Evolutionary conservation across 2,797 vertebrate species (phyloP).

Genomic region (Poecilia picta): DNA sequence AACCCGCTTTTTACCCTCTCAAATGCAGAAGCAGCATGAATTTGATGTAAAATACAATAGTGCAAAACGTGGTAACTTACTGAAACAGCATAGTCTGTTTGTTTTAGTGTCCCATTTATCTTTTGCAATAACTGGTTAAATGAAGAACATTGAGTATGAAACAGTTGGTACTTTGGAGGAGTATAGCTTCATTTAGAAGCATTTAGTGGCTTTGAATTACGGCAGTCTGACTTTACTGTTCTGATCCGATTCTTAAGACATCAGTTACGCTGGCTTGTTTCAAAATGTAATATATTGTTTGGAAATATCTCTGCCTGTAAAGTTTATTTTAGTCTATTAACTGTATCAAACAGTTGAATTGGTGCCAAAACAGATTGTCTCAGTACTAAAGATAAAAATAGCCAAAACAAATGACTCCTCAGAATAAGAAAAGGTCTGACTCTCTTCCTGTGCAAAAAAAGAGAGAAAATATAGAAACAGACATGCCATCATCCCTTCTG

Average conservation of each 20-base stretch:
- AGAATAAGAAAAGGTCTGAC: conserved; percentile 15
- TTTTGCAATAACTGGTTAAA: conserved; percentile 51
- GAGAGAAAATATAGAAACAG: background rate
- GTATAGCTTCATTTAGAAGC: conserved; percentile 19
- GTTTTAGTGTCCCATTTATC: conserved; percentile 30
- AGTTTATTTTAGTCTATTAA: background rate
- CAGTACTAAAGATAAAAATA: background rate
- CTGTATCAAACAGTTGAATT: background rate
- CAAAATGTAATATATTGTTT: background rate
- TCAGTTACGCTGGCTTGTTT: background rate
- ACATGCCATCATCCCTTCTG: conserved; percentile 20
- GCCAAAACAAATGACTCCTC: background rate
- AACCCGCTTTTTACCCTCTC: background rate
- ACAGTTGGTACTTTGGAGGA: conserved; percentile 28
- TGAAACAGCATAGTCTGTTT: background rate
- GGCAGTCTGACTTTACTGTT: conserved; percentile 16
- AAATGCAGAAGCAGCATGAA: conserved; percentile 24
- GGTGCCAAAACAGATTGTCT: background rate
- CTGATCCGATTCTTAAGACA: background rate
- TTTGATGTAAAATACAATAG: conserved; percentile 25
- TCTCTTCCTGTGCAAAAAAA: conserved; percentile 22
- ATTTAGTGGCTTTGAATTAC: conserved; percentile 27
- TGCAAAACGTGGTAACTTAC: background rate
- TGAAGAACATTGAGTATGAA: conserved; percentile 39
- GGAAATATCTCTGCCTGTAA: background rate